Conservation (phyloP, 2,888 invertebrate species). For the Metopia argyrocephala region DNA sequence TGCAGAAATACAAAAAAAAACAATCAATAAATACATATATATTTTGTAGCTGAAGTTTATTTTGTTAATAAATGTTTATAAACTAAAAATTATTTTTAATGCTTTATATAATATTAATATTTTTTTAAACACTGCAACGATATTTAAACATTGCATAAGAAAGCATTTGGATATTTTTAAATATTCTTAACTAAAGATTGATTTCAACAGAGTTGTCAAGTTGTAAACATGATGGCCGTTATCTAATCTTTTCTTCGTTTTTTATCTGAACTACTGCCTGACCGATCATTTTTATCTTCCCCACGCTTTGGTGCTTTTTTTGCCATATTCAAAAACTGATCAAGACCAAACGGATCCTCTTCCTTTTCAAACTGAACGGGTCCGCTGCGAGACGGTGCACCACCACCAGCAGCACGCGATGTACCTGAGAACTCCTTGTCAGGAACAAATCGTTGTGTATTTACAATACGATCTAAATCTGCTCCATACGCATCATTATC, state of each 20-base stretch:
- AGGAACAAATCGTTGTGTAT: slow-evolving; percentile 96
- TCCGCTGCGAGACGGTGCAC: slow-evolving; percentile 85
- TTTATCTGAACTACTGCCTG: slow-evolving; percentile 69
- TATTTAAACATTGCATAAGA: background rate
- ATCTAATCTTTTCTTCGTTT: slow-evolving; percentile 71
- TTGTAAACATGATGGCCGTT: background rate
- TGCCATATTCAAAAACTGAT: slow-evolving; percentile 98
- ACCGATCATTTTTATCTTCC: slow-evolving; percentile 78
- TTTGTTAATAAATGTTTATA: too few species aligned
- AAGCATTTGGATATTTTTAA: background rate
- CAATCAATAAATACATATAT: too few species aligned
- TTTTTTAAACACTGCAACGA: background rate
- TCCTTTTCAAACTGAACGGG: slow-evolving; percentile 97
- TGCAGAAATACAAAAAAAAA: too few species aligned
- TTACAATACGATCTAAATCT: slow-evolving; percentile 92
- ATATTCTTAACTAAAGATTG: slow-evolving; percentile 1
- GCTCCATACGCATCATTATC: slow-evolving; percentile 95
- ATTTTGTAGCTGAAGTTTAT: too few species aligned
- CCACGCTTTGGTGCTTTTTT: slow-evolving; percentile 88
- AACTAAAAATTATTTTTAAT: background rate
- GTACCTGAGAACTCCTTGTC: slow-evolving; percentile 98
- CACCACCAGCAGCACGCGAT: slow-evolving; percentile 82
- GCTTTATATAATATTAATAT: background rate
- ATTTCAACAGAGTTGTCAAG: background rate
- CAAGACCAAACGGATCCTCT: slow-evolving; percentile 97